Evolutionary conservation across 2,888 invertebrate species (phyloP), one percentile per base, ranked within the genome.

Genomic region (Xestia sexstrigata): DNA sequence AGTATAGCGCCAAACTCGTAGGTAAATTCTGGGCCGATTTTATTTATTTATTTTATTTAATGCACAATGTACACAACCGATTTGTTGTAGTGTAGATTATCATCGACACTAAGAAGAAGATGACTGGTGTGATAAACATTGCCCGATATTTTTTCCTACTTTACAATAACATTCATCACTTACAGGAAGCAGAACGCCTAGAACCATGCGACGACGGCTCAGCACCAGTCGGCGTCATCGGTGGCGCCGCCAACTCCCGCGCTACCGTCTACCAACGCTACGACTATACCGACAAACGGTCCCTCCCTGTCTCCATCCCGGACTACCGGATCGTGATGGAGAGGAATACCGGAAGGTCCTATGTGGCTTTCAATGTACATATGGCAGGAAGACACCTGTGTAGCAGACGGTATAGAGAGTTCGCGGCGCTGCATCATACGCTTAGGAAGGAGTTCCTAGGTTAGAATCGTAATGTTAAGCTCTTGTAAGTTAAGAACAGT

Each of bases 381-480:
- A 99, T 99, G 99, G 99, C 99, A 11, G 99, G 99, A 0, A 97
- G 99, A 55, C 99, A 99, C 93, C 97, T 99, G 74, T 99, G 99
- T 95, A 99, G 99, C 70, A 97, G 99, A 71, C 97, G 99, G 60
- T 99, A 99, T 94, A 97, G 99, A 81, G 99, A 99, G 96, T 99
- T 99, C 94, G 98, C 99, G 15, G 98, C 98, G 86, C 96, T 99
- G 82, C 99, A 99, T 92, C 97, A 98, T 90, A 98, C 98, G 89
- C 97, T 99, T 75, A 98, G 99, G 94, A 98, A 99, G 94, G 99
- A 99, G 95, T 99, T 99, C 94, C 97, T 98, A 85, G 99, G 98
- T 97, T 83, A 93, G 93, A 77, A 9, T 35, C 0, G 49, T 35
- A 6, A 7, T 23, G 1, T 49, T 35, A 26, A 11, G 17, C 2